Base-by-base conservation (phyloP, 2,888 invertebrate genomes). In the Conchocele bisecta region DNA sequence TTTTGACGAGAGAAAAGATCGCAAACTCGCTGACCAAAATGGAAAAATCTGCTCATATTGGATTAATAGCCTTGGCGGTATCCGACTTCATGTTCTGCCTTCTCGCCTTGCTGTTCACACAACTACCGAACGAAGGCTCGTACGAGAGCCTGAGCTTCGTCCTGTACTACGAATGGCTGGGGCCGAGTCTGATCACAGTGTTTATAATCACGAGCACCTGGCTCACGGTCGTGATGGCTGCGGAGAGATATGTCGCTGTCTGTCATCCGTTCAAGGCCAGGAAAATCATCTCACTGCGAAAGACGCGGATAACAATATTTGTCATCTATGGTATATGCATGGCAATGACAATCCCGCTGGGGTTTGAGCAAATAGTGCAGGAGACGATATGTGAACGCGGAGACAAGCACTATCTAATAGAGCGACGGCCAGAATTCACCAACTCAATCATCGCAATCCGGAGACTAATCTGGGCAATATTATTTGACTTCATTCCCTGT, bases 181-280 rank as follows among this genome's bases (percentile, higher is more conserved):
- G 85, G 26, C 66, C 75, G 28, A 84, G 85, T 17, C 71, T 89
- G 15, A 89, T 89, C 54, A 90, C 88, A 24, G 79, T 88, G 56
- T 90, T 90, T 78, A 89, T 88, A 53, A 80, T 89, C 31, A 84
- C 86, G 37, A 88, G 88, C 70, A 89, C 89, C 3, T 89, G 88
- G 88, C 79, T 90, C 28, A 90, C 89, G 11, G 89, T 90, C 0
- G 86, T 87, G 29, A 89, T 90, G 88, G 90, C 90, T 3, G 88
- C 85, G 0, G 89, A 89, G 48, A 76, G 90, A n/a, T 90, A 89
- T 59, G 75, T 88, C 13, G 90, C 90, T 29, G 89, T 90, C 20
- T 90, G 90, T 73, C 89, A 90, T 60, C 89, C 90, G 1, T 84
- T 90, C 35, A 86, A 85, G 64, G 89, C 90, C 1, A 75, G 89